phyloP scores from a whole-genome alignment of 2,888 invertebrate genomes.

The Agonopterix heracliana region DNA sequence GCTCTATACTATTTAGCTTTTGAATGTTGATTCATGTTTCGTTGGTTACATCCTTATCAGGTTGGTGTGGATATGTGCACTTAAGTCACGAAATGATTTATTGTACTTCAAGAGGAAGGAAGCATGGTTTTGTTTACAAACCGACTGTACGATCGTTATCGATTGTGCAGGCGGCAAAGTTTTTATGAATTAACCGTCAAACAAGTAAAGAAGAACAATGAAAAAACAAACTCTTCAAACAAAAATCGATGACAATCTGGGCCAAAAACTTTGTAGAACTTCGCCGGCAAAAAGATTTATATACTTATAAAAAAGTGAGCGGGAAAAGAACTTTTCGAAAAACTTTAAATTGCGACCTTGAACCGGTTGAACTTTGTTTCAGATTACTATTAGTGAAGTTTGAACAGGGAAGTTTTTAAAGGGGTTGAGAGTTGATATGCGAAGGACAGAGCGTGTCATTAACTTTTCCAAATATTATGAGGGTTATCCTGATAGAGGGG shows the following conservation, averaged over 20 bases:
- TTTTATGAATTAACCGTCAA: slow-evolving; percentile 77
- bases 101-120: slow-evolving; percentile 2
- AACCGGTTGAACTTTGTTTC: slow-evolving; percentile 71
- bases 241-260: slow-evolving; percentile 78
- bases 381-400: slow-evolving; percentile 73
- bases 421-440: slow-evolving; percentile 52
- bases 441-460: slow-evolving; percentile 43
- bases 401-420: slow-evolving; percentile 61
- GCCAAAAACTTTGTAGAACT: slow-evolving; percentile 74
- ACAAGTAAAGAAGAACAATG: slow-evolving; percentile 77
- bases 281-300: slow-evolving; percentile 75
- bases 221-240: slow-evolving; percentile 77
- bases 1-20: slow-evolving; percentile 25
- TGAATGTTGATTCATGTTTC: background rate
- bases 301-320: slow-evolving; percentile 75
- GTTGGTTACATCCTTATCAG: too few species aligned
- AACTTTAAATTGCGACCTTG: slow-evolving; percentile 78
- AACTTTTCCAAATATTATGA: slow-evolving; percentile 29
- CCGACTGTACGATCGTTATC: slow-evolving; percentile 51
- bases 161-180: slow-evolving; percentile 70
- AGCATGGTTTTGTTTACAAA: slow-evolving; percentile 60
- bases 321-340: slow-evolving; percentile 73
- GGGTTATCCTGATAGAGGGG: slow-evolving; percentile 30
- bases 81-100: too few species aligned
- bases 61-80: too few species aligned